Conservation (phyloP, 2,888 invertebrate species). For the Drosophila buzzatii region DNA sequence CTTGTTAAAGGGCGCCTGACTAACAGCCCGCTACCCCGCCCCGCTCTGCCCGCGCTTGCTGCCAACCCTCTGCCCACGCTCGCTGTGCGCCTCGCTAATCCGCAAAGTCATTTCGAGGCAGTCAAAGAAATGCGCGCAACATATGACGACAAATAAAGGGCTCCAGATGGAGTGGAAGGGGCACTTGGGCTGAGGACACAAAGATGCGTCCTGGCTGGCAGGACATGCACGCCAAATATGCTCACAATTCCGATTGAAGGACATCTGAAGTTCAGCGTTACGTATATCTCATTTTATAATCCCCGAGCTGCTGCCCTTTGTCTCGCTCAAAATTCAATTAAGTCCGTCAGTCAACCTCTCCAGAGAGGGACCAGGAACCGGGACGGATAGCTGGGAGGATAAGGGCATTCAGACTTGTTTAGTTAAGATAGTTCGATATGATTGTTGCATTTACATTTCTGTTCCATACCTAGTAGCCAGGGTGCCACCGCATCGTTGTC, state of each 20-base stretch:
- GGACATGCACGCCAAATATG: constrained; percentile 76
- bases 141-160: constrained; percentile 70
- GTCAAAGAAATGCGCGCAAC: constrained; percentile 70
- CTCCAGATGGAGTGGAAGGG: background rate
- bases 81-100: constrained; percentile 63
- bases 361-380: too few relatives aligned
- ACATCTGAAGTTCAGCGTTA: constrained; percentile 11
- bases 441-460: constrained; percentile 86
- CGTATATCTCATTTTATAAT: constrained; percentile 65
- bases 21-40: background rate
- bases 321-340: constrained; percentile 71
- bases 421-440: constrained; percentile 63
- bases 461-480: constrained; percentile 96
- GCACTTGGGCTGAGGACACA: background rate
- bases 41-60: background rate
- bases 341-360: constrained; percentile 42
- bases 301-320: constrained; percentile 64
- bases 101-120: constrained; percentile 77
- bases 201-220: constrained; percentile 35
- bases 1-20: constrained; percentile 27
- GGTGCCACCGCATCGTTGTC: constrained; percentile 99
- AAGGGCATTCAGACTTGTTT: background rate
- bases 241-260: constrained; percentile 69
- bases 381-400: background rate
- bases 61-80: background rate